Conservation (phyloP, 2,888 invertebrate species). For the Adelognathus sp. region DNA sequence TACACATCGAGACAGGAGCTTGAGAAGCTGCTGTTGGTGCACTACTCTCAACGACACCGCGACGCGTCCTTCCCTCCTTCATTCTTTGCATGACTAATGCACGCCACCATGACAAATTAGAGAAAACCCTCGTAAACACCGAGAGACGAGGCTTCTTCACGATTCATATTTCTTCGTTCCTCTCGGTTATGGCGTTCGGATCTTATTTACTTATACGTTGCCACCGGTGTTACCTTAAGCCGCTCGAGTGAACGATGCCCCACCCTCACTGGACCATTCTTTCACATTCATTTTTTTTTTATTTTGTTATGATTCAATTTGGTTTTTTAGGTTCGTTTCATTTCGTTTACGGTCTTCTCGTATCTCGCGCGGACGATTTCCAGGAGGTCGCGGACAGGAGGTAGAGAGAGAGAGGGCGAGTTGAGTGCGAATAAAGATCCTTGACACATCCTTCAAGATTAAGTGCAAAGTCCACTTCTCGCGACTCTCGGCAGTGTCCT, state of each 20-base stretch:
- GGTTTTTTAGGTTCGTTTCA: not conserved
- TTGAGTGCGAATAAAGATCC: constrained; percentile 50
- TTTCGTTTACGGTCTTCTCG: not conserved
- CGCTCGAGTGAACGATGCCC: constrained; percentile 17
- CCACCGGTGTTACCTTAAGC: constrained; percentile 7
- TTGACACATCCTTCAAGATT: constrained; percentile 40
- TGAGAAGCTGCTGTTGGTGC: not conserved
- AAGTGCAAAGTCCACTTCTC: constrained; percentile 26
- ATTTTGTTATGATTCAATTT: constrained; percentile 15
- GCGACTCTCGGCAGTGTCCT: constrained; percentile 4
- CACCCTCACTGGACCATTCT: not conserved
- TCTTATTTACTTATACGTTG: constrained; percentile 47
- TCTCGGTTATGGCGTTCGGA: constrained; percentile 1
- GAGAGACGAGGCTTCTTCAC: constrained; percentile 8
- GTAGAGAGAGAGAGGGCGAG: not conserved
- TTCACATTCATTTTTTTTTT: constrained; percentile 40
- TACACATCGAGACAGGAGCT: not conserved
- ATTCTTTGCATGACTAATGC: constrained; percentile 48
- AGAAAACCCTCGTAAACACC: not conserved
- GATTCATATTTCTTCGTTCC: constrained; percentile 27
- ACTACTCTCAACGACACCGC: constrained; percentile 18
- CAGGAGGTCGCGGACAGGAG: constrained; percentile 11
- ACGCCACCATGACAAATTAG: constrained; percentile 43
- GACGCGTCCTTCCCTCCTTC: constrained; percentile 14
- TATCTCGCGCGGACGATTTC: not conserved